A percentile compares a stretch with the other conserved stretches of the same genome.
phyloP scores from a whole-genome alignment of 1,140 invertebrate species.

The Penaeus chinensis region DNA sequence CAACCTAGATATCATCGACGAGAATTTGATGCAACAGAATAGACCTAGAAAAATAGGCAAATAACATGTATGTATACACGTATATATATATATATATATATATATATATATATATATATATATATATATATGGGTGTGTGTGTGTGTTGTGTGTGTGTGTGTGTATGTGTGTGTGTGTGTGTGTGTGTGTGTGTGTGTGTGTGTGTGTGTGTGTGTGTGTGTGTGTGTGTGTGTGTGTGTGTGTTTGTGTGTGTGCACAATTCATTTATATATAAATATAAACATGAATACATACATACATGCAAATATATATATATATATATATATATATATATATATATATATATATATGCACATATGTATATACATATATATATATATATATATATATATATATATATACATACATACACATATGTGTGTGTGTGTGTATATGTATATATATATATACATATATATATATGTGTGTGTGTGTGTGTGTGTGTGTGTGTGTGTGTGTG shows the following conservation, averaged over 20 bases:
- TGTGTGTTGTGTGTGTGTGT: background rate
- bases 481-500: background rate
- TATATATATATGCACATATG: conserved; percentile 15
- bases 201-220: conserved; percentile 21
- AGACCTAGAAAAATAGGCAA: background rate
- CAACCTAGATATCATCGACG: too few species aligned
- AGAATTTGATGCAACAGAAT: too few species aligned
- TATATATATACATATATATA: background rate
- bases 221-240: too few species aligned
- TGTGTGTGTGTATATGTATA: background rate
- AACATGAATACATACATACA: background rate
- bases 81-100: conserved; percentile 24
- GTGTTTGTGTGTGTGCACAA: background rate
- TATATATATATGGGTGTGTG: background rate
- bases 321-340: background rate
- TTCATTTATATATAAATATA: background rate
- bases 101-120: conserved; percentile 26
- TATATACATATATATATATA: background rate
- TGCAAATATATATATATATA: background rate
- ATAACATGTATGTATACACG: background rate
- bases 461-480: too few species aligned
- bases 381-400: too few species aligned
- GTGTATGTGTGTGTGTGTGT: conserved; percentile 20
- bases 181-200: too few species aligned
- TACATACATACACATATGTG: too few species aligned